phyloP scores from a whole-genome alignment of 1,140 invertebrate species.

The Apis dorsata region DNA sequence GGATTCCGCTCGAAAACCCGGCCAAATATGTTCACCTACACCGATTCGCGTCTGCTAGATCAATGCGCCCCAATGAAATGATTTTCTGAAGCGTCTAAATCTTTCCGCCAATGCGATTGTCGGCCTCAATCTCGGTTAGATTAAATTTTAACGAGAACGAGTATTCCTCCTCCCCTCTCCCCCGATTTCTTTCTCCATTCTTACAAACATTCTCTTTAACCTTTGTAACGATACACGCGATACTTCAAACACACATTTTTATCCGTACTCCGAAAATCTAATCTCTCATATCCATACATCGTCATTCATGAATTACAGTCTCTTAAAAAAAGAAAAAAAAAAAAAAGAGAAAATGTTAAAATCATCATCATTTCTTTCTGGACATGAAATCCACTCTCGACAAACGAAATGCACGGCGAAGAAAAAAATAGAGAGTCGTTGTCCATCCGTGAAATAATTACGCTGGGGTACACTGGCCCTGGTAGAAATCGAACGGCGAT shows the following conservation, averaged over 20 bases:
- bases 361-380: too few relatives aligned
- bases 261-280: too few relatives aligned
- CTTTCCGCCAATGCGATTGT: constrained; percentile 29
- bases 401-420: not conserved
- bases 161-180: not conserved
- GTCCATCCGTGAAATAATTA: constrained; percentile 35
- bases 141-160: not conserved
- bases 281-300: too few relatives aligned
- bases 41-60: not conserved
- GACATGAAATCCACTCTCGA: too few relatives aligned
- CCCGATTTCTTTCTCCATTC: not conserved
- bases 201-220: not conserved
- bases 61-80: constrained; percentile 42
- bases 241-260: too few relatives aligned
- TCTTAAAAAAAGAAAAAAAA: too few relatives aligned
- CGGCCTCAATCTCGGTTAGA: constrained; percentile 21
- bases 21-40: constrained; percentile 39
- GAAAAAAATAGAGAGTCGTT: not conserved
- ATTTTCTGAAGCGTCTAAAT: constrained; percentile 41
- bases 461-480: not conserved
- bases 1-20: constrained; percentile 40
- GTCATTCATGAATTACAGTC: too few relatives aligned
- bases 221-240: too few relatives aligned
- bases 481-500: constrained; percentile 15
- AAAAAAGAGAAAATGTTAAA: too few relatives aligned